Conservation (phyloP, 2,888 invertebrate genomes). For the Epistrophe eligans region DNA sequence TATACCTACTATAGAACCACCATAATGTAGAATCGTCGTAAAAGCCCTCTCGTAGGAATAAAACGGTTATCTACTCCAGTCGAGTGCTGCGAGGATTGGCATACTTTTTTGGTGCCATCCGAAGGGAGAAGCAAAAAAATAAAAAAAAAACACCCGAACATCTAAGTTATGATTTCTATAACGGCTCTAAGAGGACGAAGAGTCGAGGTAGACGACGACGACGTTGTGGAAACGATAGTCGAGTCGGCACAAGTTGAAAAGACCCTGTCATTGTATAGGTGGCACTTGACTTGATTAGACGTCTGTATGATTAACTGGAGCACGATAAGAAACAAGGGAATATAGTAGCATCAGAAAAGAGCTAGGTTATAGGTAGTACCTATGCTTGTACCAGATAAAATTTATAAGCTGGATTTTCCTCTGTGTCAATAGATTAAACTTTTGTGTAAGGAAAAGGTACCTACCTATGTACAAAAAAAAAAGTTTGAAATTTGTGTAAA, state of each 20-base stretch:
- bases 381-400: slow-evolving; percentile 64
- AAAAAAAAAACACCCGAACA: slow-evolving; percentile 29
- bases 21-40: slow-evolving; percentile 64
- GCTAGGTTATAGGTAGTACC: background rate
- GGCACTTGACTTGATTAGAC: slow-evolving; percentile 74
- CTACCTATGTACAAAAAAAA: slow-evolving; percentile 18
- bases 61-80: slow-evolving; percentile 74
- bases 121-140: slow-evolving; percentile 16
- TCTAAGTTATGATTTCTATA: slow-evolving; percentile 69
- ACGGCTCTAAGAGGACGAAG: slow-evolving; percentile 37
- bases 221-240: slow-evolving; percentile 19
- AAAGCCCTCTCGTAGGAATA: slow-evolving; percentile 74
- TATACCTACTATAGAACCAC: slow-evolving; percentile 18
- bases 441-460: slow-evolving; percentile 41
- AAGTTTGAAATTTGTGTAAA: slow-evolving; percentile 34
- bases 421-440: slow-evolving; percentile 58
- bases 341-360: slow-evolving; percentile 21
- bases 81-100: slow-evolving; percentile 73
- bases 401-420: slow-evolving; percentile 69
- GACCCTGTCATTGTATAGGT: slow-evolving; percentile 66
- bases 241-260: slow-evolving; percentile 67
- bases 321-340: slow-evolving; percentile 73
- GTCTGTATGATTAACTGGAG: slow-evolving; percentile 73
- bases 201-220: background rate
- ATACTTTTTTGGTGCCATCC: slow-evolving; percentile 68